Evolutionary conservation across 2,797 vertebrate genomes (phyloP), one percentile per base, ranked within the genome.

Genomic region (Apodemus agrarius): DNA sequence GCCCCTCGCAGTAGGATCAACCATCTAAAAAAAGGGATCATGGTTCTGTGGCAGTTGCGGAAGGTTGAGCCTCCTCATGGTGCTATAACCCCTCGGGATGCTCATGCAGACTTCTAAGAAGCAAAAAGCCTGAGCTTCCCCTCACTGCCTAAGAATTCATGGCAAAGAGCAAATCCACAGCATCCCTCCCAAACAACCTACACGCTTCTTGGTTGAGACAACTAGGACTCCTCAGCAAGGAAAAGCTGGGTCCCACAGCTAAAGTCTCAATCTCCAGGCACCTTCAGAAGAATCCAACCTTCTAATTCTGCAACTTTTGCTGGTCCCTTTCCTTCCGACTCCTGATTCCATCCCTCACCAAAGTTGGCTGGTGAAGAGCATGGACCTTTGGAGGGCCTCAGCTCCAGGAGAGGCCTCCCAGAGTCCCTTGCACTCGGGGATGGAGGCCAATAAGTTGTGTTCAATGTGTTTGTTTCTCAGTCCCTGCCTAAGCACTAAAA

Each of bases 31-130:
- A 92, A 65, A 90, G 84, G 95, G 91, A 63, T 88, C 65, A 0
- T 26, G 67, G 72, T 54, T 59, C 16, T 8, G 19, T 59, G 82
- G 94, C 93, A 65, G 6, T 74, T 84, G 85, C n/a, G 9, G 95
- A 90, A 74, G 90, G 89, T 54, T 88, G 69, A 92, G 96, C 96
- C 94, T 95, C 96, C 94, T 95, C 95, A 69, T 94, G 98, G 98
- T 98, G 98, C 98, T 98, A 96, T 96, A 74, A 96, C 90, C 95
- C 93, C 94, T 91, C n/a, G 74, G 95, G 97, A 92, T 2, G 76
- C 83, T 94, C 96, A 31, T 63, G 61, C 80, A 57, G 94, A 81
- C 90, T 82, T 86, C 82, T 93, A 94, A 34, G 91, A 86, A 92
- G 80, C 96, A 69, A 92, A 83, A 93, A 46, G 57, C 78, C 96